phyloP scores from a whole-genome alignment of 2,113 vertebrate genomes.

The Meleagris gallopavo region DNA sequence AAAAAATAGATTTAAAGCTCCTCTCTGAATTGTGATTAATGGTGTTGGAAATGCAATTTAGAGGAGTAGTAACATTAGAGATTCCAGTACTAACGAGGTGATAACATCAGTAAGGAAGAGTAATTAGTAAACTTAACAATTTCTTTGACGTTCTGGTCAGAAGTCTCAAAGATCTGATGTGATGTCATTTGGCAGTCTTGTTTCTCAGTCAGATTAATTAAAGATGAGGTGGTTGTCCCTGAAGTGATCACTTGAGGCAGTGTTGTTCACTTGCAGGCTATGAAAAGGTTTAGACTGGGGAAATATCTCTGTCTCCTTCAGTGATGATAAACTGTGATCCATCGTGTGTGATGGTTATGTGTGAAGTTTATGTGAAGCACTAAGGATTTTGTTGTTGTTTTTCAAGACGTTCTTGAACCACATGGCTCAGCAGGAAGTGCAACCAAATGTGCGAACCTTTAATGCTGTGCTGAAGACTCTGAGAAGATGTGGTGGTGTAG shows the following conservation, averaged over 20 bases:
- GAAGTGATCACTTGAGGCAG: neutral
- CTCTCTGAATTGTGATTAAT: neutral
- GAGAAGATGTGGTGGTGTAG: slow-evolving; percentile 78
- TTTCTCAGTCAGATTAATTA: neutral
- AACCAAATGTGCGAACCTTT: slow-evolving; percentile 89
- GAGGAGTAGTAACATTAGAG: neutral
- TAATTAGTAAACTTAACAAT: accelerated
- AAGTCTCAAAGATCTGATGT: neutral
- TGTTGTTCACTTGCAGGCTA: neutral
- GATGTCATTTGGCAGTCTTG: neutral
- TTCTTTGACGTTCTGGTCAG: neutral
- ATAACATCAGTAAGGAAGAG: neutral
- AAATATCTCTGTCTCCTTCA: neutral
- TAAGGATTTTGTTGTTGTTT: neutral
- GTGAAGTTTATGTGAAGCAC: too few species aligned
- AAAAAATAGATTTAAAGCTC: neutral
- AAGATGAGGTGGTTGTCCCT: neutral
- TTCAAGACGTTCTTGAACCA: slow-evolving; percentile 88
- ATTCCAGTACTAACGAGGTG: neutral
- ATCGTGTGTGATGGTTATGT: too few species aligned
- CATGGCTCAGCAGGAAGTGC: slow-evolving; percentile 88
- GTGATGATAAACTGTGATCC: neutral
- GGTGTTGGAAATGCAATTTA: neutral
- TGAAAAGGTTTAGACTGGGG: neutral
- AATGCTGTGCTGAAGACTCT: slow-evolving; percentile 86